Conservation (phyloP, 2,797 vertebrate species). For the Myotis vivesi region DNA sequence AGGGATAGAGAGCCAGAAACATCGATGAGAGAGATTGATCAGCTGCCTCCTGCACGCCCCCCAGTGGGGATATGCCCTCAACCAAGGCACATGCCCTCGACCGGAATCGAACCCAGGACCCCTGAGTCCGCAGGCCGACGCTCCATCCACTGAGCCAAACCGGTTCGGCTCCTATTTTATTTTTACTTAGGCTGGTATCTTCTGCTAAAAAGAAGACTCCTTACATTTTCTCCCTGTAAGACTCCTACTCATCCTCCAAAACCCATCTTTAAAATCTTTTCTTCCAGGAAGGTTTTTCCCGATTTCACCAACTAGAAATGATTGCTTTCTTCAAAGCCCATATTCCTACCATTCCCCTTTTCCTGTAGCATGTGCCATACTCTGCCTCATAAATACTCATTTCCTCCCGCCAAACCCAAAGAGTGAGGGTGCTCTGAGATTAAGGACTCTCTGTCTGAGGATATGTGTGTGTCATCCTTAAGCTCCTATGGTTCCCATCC, state of each 20-base stretch:
- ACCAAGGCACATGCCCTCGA: no score
- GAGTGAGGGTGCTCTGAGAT: not conserved
- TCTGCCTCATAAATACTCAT: not conserved
- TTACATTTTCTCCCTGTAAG: not conserved
- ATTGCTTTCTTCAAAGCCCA: conserved; percentile 15
- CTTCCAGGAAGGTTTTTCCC: not conserved
- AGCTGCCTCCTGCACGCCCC: no score
- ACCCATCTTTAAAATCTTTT: not conserved
- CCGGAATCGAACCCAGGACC: no score
- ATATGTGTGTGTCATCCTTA: not conserved
- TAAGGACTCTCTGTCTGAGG: not conserved
- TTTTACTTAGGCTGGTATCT: not conserved
- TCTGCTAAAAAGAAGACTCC: not conserved
- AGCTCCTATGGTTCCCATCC: not conserved
- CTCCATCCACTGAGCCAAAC: no score
- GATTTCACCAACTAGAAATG: not conserved
- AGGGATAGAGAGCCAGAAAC: no score
- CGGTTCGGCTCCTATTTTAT: not conserved
- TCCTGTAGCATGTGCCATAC: not conserved
- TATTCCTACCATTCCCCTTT: not conserved
- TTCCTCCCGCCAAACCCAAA: not conserved
- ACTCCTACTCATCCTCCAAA: not conserved
- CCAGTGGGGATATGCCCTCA: no score
- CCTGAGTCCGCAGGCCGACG: no score
- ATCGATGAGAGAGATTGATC: no score